Evolutionary conservation across 2,797 vertebrate genomes (phyloP).

Genomic region (Astyanax mexicanus): DNA sequence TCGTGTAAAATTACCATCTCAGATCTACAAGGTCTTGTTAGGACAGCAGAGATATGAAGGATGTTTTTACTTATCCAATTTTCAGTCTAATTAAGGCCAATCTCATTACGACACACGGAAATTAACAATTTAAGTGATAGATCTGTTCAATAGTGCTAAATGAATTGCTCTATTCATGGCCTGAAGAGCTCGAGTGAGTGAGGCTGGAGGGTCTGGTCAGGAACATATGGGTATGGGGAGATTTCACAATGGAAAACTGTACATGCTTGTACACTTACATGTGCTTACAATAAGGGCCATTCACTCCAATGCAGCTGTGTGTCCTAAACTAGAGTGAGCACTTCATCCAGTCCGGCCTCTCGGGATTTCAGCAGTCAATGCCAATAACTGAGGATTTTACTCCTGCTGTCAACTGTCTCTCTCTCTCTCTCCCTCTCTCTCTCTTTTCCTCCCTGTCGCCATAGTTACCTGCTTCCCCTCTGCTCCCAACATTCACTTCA

Average conservation of each 20-base stretch:
- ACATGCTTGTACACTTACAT: background rate
- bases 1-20: too few species aligned
- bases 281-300: slow-evolving; percentile 11
- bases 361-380: slow-evolving; percentile 32
- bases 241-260: slow-evolving; percentile 14
- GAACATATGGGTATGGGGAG: background rate
- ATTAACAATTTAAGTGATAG: background rate
- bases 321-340: slow-evolving; percentile 20
- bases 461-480: slow-evolving; percentile 43
- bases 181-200: background rate
- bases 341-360: slow-evolving; percentile 31
- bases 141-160: background rate
- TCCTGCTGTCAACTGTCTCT: slow-evolving; percentile 42
- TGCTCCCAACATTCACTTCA: slow-evolving; percentile 8
- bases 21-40: too few species aligned
- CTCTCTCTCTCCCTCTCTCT: slow-evolving; percentile 4
- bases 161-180: background rate
- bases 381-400: slow-evolving; percentile 44
- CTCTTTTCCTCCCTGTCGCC: slow-evolving; percentile 11
- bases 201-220: background rate
- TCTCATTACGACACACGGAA: background rate
- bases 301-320: slow-evolving; percentile 26
- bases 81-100: slow-evolving; percentile 4
- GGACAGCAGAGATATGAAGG: background rate
- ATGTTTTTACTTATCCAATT: background rate